Base-by-base conservation (phyloP, 2,113 vertebrate genomes). In the Puffinus mauretanicus region DNA sequence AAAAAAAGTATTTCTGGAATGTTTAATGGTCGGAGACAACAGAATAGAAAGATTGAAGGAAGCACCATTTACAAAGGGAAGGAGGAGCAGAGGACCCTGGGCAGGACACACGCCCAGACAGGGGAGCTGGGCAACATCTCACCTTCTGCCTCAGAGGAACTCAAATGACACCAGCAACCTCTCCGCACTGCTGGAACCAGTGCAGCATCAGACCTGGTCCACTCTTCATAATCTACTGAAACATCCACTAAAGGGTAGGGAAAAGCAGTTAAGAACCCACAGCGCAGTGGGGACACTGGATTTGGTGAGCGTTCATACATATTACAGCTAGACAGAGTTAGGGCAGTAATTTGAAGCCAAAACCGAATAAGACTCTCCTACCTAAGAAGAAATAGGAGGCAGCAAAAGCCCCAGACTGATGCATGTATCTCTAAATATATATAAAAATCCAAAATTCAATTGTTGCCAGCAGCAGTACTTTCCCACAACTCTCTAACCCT, bases 201-300 rank as follows among this genome's bases (percentile, higher is more conserved):
- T 4, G 26, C 1, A 0, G 26, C 4, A 2, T 21, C 61, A 73
- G 46, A 46, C 8, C 25, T 13, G 25, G 4, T 10, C 30, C 20
- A 20, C 10, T n/a, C 6, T 30, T 18, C 49, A 11, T 25, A 12
- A 54, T 19, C 34, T 57, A 49, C 47, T n/a, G 30, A 40, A 73
- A 78, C 4, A 58, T 4, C 71, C 70, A 27, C 38, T 8, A 27
- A 42, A 38, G 10, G 6, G 13, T 4, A 25, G 10, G 7, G 42
- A 36, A 69, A 69, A 64, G 25, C 30, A 67, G 16, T 6, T 13
- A 55, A 36, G 38, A 75, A 19, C 20, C 30, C 40, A 1, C 7
- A 7, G 10, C 5, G 1, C 20, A 69, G 32, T 4, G 11, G 8
- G 11, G 38, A 79, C 13, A 5, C 16, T 9, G 29, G 25, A 40